Evolutionary conservation across 2,888 invertebrate species (phyloP).

Genomic region (Alviniconcha strummeri): DNA sequence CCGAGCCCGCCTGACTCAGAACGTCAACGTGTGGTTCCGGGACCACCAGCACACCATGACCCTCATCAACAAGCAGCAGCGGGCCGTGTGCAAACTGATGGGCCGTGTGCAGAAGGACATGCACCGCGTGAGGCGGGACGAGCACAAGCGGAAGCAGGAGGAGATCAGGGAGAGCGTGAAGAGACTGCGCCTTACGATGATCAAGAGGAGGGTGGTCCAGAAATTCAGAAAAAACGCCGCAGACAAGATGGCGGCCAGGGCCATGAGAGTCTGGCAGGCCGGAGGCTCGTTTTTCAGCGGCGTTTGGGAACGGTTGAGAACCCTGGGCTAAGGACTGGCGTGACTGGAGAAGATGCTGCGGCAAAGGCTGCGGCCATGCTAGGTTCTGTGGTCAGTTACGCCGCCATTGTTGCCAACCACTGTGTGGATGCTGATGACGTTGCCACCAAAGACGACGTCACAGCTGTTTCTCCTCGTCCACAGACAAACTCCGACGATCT

Average conservation of each 20-base stretch:
- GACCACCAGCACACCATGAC: conserved; percentile 20
- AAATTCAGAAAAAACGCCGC: conserved; percentile 16
- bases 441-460: not conserved
- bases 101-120: conserved; percentile 13
- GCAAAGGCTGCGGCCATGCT: not conserved
- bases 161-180: conserved; percentile 8
- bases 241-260: conserved; percentile 16
- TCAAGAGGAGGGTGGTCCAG: conserved; percentile 16
- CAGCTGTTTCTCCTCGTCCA: not conserved
- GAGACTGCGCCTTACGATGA: not conserved
- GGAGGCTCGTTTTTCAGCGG: not conserved
- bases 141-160: conserved; percentile 18
- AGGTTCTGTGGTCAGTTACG: not conserved
- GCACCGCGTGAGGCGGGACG: conserved; percentile 4
- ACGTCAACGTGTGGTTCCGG: conserved; percentile 27
- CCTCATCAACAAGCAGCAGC: conserved; percentile 12
- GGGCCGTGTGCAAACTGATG: conserved; percentile 11
- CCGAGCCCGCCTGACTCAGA: not conserved
- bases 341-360: not conserved
- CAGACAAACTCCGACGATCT: not conserved
- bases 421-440: not conserved
- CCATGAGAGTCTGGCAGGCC: conserved; percentile 1
- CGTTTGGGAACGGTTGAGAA: not conserved
- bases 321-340: not conserved
- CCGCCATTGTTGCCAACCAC: not conserved